Evolutionary conservation across 2,797 vertebrate genomes (phyloP).

Genomic region (Amphiprion clarkii): DNA sequence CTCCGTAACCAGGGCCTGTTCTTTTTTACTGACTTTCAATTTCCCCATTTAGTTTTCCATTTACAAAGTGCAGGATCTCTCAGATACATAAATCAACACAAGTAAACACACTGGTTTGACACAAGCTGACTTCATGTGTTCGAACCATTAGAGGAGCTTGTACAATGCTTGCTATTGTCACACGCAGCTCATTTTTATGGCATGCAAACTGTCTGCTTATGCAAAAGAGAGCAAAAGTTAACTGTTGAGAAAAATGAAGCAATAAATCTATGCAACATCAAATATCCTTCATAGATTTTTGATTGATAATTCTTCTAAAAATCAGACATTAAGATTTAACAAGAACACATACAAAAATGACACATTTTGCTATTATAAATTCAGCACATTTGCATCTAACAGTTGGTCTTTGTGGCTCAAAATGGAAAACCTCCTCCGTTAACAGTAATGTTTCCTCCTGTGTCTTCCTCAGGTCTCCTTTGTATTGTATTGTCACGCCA

Average conservation of each 20-base stretch:
- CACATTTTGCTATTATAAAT: constrained; percentile 2
- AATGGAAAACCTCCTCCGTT: constrained; percentile 25
- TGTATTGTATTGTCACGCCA: constrained; percentile 43
- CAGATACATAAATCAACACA: constrained; percentile 40
- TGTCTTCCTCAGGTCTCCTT: constrained; percentile 40
- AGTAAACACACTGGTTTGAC: constrained; percentile 1
- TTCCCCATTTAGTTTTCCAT: constrained; percentile 69
- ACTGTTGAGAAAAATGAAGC: neutral
- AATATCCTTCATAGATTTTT: neutral
- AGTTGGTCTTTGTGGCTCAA: neutral
- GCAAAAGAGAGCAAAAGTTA: no score
- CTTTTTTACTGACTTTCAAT: constrained; percentile 67
- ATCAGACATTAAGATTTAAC: neutral
- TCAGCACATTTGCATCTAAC: neutral
- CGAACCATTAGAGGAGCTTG: constrained; percentile 7
- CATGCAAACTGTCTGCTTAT: neutral
- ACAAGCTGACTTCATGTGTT: neutral
- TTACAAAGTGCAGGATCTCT: constrained; percentile 43
- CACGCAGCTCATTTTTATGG: neutral
- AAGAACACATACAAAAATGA: neutral
- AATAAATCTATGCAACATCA: neutral
- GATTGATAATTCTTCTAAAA: neutral
- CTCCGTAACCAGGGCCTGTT: constrained; percentile 61
- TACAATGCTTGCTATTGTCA: neutral
- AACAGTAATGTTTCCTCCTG: constrained; percentile 34